These are phyloP conservation scores for Thryonomys swinderianus DNA, from an alignment of 2,113 vertebrate species.

Conservation along the genomic window DNA sequence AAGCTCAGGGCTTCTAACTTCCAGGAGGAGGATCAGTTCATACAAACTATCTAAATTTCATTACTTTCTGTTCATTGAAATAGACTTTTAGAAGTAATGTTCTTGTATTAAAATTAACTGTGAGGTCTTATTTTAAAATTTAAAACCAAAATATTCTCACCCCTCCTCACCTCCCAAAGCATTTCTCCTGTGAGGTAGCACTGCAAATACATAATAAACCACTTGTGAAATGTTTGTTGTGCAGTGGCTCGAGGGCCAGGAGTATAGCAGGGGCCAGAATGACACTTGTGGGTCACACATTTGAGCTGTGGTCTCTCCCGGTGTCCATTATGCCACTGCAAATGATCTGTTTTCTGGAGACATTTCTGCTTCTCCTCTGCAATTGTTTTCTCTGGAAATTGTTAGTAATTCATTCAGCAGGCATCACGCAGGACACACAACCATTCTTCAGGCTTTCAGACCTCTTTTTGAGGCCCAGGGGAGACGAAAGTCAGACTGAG, in stretches of 20 bases:
- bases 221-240: neutral
- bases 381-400: slow-evolving; percentile 3
- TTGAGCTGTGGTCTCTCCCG: neutral
- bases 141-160: neutral
- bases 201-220: neutral
- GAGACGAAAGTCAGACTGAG: neutral
- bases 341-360: neutral
- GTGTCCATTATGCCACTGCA: neutral
- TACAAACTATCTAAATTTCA: neutral
- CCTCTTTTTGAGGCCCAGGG: neutral
- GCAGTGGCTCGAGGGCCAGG: neutral
- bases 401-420: neutral
- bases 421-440: neutral
- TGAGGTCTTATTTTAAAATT: neutral
- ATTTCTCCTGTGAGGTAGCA: neutral
- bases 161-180: neutral
- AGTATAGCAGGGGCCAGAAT: neutral
- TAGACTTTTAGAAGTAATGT: neutral
- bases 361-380: neutral
- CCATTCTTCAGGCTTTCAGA: neutral
- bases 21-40: neutral
- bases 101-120: neutral
- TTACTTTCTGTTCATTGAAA: neutral
- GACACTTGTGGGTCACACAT: neutral
- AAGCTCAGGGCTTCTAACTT: neutral